Evolutionary conservation across 1,140 invertebrate genomes (phyloP), one percentile per base, ranked within the genome.

Genomic region (Aricia agestis): DNA sequence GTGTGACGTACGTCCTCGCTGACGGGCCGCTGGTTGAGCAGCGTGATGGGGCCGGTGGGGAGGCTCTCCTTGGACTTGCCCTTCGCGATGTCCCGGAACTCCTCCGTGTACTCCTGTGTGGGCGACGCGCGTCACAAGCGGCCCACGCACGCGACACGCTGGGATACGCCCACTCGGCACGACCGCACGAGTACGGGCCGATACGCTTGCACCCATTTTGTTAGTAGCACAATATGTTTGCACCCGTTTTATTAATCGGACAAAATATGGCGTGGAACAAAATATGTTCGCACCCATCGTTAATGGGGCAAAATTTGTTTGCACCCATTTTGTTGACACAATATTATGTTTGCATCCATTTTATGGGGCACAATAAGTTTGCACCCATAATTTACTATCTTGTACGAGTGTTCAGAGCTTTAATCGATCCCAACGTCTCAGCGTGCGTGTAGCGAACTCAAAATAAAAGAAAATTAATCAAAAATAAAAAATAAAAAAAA

Each of bases 1-100:
- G 68, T 71, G 96, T 52, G 97, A 95, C 97, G 97, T 94, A 98
- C 94, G 93, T 98, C 97, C 93, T 98, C 97, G 92, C 95, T 95
- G 83, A 99, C 98, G 73, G 96, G 96, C 81, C 98, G 95, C 91
- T 99, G 98, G 94, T 98, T 98, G 92, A 99, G 98, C 79, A 99
- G 95, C 70, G 97, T 99, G 92, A 99, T 99, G 86, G 96, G 96
- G 73, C 97, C 97, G 79, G 97, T 96, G 74, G 96, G 96, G 81
- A 97, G 93, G 77, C 96, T 95, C 92, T 97, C 96, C 94, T 98
- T 98, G 78, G 96, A 96, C 93, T 97, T 98, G 86, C 97, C 96
- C 93, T 98, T 98, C 82, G 96, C 95, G 93, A 98, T 98, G 92
- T 98, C 97, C 80, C 97, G 94, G 93, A 98, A 98, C 92, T 98